phyloP scores from a whole-genome alignment of 1,140 invertebrate genomes.

The Zaprionus davidi region DNA sequence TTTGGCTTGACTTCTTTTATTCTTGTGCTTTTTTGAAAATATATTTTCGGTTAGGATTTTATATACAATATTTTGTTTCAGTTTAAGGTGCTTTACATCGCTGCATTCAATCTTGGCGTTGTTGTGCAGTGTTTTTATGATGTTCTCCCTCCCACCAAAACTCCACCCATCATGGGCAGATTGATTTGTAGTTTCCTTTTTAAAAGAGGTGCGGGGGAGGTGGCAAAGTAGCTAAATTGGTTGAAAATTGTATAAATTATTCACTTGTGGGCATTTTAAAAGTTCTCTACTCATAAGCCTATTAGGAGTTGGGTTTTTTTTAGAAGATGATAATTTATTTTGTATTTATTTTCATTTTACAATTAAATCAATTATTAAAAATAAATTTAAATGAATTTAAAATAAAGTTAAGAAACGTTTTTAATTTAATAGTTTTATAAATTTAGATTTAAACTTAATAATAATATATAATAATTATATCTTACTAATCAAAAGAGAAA shows the following conservation, averaged over 20 bases:
- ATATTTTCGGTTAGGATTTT: slow-evolving; percentile 40
- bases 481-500: no score
- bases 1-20: slow-evolving; percentile 17
- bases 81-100: slow-evolving; percentile 23
- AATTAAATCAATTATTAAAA: no score
- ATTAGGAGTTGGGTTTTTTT: background rate
- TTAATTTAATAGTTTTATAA: no score
- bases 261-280: background rate
- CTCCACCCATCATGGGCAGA: background rate
- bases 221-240: background rate
- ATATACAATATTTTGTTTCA: slow-evolving; percentile 37
- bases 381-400: no score
- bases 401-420: no score
- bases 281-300: background rate
- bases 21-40: slow-evolving; percentile 11
- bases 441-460: no score
- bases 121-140: slow-evolving; percentile 11
- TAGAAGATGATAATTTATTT: background rate
- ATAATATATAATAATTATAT: no score
- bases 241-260: slow-evolving; percentile 15
- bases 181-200: slow-evolving; percentile 45
- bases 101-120: slow-evolving; percentile 15
- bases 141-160: no score
- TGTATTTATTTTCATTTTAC: no score
- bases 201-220: background rate